These are phyloP conservation scores for Semnornis frantzii DNA, from an alignment of 2,113 vertebrate species.

Conservation along the genomic window DNA sequence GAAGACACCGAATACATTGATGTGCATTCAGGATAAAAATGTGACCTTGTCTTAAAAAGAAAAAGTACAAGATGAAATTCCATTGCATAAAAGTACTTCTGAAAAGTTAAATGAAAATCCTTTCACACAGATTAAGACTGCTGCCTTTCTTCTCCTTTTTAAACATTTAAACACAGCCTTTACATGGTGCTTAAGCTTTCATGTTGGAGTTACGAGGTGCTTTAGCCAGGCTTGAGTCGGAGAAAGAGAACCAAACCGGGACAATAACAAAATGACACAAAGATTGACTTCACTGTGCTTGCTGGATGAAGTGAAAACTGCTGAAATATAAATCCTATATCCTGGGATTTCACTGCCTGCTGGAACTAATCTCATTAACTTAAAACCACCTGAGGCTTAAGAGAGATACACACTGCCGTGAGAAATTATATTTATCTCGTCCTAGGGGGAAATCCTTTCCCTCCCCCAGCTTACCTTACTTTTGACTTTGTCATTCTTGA, in stretches of 20 bases:
- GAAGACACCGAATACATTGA: background rate
- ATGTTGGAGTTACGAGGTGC: constrained; percentile 38
- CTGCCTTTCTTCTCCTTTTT: background rate
- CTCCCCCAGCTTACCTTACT: constrained; percentile 51
- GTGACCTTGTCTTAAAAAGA: background rate
- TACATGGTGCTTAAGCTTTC: constrained; percentile 57
- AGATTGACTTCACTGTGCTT: constrained; percentile 56
- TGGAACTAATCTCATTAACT: constrained; percentile 71
- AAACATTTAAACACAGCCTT: constrained; percentile 15
- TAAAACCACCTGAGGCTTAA: constrained; percentile 70
- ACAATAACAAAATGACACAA: constrained; percentile 56
- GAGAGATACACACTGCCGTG: constrained; percentile 60
- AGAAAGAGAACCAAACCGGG: constrained; percentile 49
- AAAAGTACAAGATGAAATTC: background rate
- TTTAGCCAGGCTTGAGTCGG: constrained; percentile 39
- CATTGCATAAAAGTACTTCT: background rate
- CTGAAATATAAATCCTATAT: constrained; percentile 68
- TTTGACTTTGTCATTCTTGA: constrained; percentile 62
- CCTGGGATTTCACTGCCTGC: constrained; percentile 62
- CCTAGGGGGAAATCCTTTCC: constrained; percentile 45
- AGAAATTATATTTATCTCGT: constrained; percentile 73
- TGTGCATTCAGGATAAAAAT: background rate
- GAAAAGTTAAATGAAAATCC: constrained; percentile 23
- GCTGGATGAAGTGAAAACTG: constrained; percentile 65
- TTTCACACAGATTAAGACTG: background rate